phyloP scores from a whole-genome alignment of 53 echinoderm and acorn worm genomes.

The Echinometra lucunter region DNA sequence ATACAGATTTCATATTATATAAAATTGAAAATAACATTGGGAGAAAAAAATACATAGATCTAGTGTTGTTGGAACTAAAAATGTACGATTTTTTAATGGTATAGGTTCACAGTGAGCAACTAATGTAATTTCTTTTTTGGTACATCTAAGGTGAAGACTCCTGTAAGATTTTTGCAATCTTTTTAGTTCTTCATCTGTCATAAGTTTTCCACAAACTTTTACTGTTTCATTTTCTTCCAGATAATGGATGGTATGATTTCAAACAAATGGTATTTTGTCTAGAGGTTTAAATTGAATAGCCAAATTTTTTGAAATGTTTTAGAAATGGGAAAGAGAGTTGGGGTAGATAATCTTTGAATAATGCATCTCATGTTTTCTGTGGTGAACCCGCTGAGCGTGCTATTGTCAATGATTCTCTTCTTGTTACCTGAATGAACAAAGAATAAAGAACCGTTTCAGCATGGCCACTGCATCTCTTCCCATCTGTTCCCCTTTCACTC shows the following conservation, averaged over 20 bases:
- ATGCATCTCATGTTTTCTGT: constrained; percentile 27
- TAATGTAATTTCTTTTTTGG: constrained; percentile 17
- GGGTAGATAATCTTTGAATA: background rate
- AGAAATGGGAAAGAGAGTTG: constrained; percentile 25
- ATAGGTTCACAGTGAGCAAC: constrained; percentile 21
- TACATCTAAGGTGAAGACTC: background rate
- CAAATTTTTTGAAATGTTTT: constrained; percentile 20
- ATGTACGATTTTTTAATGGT: constrained; percentile 17
- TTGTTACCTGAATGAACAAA: too few relatives aligned
- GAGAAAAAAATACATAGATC: background rate
- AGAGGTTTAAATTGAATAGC: constrained; percentile 25
- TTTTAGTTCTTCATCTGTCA: background rate
- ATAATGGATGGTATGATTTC: constrained; percentile 20
- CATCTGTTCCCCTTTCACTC: too few relatives aligned
- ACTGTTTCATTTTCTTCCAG: too few relatives aligned
- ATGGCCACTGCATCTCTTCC: too few relatives aligned
- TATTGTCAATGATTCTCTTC: too few relatives aligned
- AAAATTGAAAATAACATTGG: background rate
- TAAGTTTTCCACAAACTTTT: constrained; percentile 13
- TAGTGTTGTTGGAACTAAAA: background rate
- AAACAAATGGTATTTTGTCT: constrained; percentile 30
- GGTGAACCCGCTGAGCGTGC: constrained; percentile 19
- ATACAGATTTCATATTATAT: constrained; percentile 54
- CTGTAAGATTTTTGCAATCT: background rate
- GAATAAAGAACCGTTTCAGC: too few relatives aligned